A percentile compares a stretch with the other conserved stretches of the same genome.
Evolutionary conservation across 2,888 invertebrate genomes (phyloP).

Genomic region (Drosophila neonasuta): DNA sequence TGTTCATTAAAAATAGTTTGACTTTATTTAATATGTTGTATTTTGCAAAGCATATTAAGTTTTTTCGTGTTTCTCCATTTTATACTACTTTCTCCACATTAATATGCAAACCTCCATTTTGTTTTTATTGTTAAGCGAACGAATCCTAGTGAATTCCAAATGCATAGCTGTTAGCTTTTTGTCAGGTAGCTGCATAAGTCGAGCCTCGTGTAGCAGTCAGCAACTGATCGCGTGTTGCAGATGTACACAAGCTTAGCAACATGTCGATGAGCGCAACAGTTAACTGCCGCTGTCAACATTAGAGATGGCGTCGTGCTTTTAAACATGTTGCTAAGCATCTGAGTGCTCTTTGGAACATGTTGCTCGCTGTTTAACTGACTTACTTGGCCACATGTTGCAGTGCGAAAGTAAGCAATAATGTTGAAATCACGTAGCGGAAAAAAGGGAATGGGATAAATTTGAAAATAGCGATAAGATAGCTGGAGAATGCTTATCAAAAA

Average conservation of each 20-base stretch:
- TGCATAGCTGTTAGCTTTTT: neutral
- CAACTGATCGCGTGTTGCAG: too few relatives aligned
- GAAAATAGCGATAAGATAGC: slow-evolving; percentile 57
- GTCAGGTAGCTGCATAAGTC: neutral
- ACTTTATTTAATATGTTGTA: neutral
- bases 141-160: too few relatives aligned
- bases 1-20: neutral
- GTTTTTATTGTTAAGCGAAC: neutral
- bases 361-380: slow-evolving; percentile 1
- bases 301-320: neutral
- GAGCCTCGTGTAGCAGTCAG: too few relatives aligned
- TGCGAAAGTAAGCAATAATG: slow-evolving; percentile 39
- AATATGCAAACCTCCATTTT: neutral
- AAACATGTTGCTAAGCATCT: slow-evolving; percentile 2
- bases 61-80: neutral
- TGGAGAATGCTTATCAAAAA: slow-evolving; percentile 46
- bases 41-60: neutral
- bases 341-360: neutral
- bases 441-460: slow-evolving; percentile 21
- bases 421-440: slow-evolving; percentile 12
- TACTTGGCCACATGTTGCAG: slow-evolving; percentile 5
- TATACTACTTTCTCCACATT: neutral
- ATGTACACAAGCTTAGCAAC: neutral
- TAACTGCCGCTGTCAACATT: neutral
- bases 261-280: neutral